These are phyloP conservation scores for Perizoma flavofasciatum DNA, from an alignment of 2,888 invertebrate species.

Conservation along the genomic window DNA sequence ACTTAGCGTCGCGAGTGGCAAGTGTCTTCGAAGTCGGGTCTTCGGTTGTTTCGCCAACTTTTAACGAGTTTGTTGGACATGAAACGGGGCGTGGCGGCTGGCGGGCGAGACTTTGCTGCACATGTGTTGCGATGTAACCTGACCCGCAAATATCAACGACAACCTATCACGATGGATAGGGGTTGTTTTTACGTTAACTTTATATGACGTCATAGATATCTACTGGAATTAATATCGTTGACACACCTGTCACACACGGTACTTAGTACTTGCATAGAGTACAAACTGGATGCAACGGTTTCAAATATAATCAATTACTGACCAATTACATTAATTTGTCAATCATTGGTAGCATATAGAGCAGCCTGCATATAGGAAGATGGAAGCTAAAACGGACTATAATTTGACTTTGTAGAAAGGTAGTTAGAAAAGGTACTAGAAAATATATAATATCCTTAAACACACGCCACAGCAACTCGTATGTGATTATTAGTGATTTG, in stretches of 20 bases:
- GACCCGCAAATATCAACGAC: constrained; percentile 26
- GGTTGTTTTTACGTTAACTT: constrained; percentile 20
- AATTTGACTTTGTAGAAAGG: too few species aligned
- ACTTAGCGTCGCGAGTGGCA: constrained; percentile 76
- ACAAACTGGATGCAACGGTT: constrained; percentile 17
- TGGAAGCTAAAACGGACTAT: too few species aligned
- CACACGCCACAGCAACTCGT: too few species aligned
- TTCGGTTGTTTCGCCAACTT: constrained; percentile 79
- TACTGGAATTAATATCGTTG: background rate
- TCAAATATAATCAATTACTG: constrained; percentile 19
- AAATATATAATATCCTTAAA: too few species aligned
- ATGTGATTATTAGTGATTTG: too few species aligned
- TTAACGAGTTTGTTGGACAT: constrained; percentile 83
- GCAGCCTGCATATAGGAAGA: background rate
- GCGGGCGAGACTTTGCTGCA: constrained; percentile 54
- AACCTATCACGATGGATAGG: constrained; percentile 19
- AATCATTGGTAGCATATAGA: constrained; percentile 20
- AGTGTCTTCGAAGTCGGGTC: constrained; percentile 74
- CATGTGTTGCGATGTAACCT: constrained; percentile 49
- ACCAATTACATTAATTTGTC: constrained; percentile 29
- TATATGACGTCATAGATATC: background rate
- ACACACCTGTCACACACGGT: too few species aligned
- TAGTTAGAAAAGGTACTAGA: too few species aligned
- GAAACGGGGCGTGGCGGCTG: constrained; percentile 41
- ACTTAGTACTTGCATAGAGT: too few species aligned